Percentiles rank a stretch among this genome's conserved stretches.
These are phyloP conservation scores for Brienomyrus longianalis DNA, from an alignment of 2,113 vertebrate species.

Conservation along the genomic window DNA sequence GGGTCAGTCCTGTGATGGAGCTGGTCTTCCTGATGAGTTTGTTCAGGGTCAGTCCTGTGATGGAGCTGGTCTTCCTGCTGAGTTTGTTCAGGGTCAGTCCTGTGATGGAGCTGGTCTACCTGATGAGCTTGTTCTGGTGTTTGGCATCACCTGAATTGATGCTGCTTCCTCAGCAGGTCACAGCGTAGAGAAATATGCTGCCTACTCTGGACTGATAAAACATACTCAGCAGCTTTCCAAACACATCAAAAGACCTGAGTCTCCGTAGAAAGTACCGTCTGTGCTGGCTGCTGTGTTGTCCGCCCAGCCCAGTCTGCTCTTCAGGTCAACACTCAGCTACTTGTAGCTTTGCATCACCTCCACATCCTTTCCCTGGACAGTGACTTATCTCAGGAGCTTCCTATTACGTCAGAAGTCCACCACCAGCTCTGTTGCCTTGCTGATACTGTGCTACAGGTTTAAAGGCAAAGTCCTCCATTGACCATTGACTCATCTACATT, in stretches of 20 bases:
- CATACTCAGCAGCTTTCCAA: neutral
- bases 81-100: no score
- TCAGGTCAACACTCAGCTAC: neutral
- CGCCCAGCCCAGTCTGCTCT: neutral
- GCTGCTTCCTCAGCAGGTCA: neutral
- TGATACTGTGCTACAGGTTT: neutral
- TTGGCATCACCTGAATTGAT: neutral
- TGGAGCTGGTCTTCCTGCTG: no score
- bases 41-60: no score
- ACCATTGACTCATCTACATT: neutral
- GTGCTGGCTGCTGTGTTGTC: neutral
- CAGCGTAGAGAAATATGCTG: neutral
- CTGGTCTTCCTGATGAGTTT: no score
- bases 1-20: neutral
- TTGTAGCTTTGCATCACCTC: neutral
- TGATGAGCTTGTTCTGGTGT: neutral
- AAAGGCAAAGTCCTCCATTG: neutral
- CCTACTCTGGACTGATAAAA: neutral
- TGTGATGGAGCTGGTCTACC: no score
- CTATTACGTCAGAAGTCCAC: neutral
- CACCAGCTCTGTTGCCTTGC: neutral
- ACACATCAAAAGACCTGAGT: neutral
- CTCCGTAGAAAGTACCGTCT: neutral
- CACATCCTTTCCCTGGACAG: neutral
- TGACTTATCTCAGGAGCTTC: neutral